Percentiles rank a stretch among this genome's conserved stretches.
Evolutionary conservation across 35 echinoderm and acorn worm genomes (phyloP).

Genomic region (Apostichopus parvimensis): DNA sequence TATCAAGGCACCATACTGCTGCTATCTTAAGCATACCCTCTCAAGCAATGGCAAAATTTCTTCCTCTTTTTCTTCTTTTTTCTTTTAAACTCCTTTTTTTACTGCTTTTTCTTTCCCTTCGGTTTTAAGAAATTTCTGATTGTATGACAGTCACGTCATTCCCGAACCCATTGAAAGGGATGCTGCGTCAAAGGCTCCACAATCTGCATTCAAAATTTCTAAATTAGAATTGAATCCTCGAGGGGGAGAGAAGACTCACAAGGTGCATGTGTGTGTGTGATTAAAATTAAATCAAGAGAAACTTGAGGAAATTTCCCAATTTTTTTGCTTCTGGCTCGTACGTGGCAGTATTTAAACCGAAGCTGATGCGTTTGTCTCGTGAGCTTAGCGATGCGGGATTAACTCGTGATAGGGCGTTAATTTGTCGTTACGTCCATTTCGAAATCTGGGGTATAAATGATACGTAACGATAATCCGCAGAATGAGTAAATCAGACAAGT

Average conservation of each 20-base stretch:
- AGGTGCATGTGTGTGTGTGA: constrained; percentile 4
- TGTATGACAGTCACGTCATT: constrained; percentile 17
- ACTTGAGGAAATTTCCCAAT: background rate
- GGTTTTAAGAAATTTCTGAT: background rate
- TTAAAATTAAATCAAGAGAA: constrained; percentile 42
- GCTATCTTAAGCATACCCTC: background rate
- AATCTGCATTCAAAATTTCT: constrained; percentile 33
- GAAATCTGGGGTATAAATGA: no score
- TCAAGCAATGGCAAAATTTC: background rate
- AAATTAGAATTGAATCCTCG: constrained; percentile 44
- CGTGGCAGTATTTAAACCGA: background rate
- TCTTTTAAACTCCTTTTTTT: background rate
- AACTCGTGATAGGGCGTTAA: background rate
- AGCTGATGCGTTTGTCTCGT: background rate
- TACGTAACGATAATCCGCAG: no score
- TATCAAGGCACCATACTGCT: background rate
- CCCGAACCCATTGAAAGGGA: background rate
- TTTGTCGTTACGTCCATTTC: background rate
- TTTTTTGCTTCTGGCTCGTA: background rate
- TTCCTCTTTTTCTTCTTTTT: background rate
- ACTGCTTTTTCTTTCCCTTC: background rate
- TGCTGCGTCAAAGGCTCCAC: background rate
- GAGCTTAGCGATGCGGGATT: background rate
- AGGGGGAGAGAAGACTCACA: background rate
- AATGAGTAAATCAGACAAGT: no score